Conservation (phyloP, 2,113 vertebrate species). For the Burhinus bistriatus region DNA sequence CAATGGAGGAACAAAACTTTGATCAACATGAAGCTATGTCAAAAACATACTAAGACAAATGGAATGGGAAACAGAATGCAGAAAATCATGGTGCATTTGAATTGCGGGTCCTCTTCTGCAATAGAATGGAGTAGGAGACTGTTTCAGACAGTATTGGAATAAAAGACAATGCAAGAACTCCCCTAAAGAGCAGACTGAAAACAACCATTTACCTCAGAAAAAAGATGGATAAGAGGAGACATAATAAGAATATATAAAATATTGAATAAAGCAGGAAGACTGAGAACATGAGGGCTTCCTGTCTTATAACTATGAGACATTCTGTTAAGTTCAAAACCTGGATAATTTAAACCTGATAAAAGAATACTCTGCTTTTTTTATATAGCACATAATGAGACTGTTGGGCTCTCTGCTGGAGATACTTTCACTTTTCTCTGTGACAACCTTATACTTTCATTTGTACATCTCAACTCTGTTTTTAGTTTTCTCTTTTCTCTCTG, state of each 20-base stretch:
- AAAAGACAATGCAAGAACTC: neutral
- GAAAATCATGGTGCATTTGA: neutral
- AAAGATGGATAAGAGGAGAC: neutral
- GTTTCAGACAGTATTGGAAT: neutral
- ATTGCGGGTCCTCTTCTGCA: neutral
- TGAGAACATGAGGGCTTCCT: neutral
- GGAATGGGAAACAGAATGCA: neutral
- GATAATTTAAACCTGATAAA: slow-evolving; percentile 29
- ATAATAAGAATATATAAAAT: slow-evolving; percentile 29
- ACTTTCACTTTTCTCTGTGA: neutral
- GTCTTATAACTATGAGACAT: neutral
- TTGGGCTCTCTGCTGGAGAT: neutral
- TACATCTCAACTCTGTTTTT: neutral
- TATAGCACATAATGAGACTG: neutral
- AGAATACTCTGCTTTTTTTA: neutral
- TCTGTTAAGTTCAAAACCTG: slow-evolving; percentile 19
- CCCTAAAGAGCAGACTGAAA: neutral
- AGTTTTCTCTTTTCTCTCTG: neutral
- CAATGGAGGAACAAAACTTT: neutral
- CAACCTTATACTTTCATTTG: neutral
- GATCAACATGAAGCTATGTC: neutral
- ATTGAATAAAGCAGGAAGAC: slow-evolving; percentile 33
- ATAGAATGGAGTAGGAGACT: neutral
- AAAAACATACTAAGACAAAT: neutral
- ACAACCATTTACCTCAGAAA: slow-evolving; percentile 2